Percentiles rank a stretch among this genome's conserved stretches.
phyloP scores from a whole-genome alignment of 2,888 invertebrate genomes.

The Diaprepes abbreviatus region DNA sequence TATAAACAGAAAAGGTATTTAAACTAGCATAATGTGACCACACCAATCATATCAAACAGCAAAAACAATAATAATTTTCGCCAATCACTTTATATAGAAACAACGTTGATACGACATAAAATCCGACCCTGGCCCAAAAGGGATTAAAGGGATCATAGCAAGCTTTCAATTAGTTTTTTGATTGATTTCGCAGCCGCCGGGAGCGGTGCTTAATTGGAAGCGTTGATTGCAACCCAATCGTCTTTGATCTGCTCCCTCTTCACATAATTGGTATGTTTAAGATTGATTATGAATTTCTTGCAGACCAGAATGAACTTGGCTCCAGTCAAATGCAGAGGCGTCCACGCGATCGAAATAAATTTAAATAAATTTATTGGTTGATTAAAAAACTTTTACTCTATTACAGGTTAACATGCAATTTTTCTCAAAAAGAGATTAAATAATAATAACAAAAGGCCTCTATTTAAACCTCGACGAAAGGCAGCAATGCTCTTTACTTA shows the following conservation, averaged over 20 bases:
- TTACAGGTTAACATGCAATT: too few relatives aligned
- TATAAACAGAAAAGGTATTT: too few relatives aligned
- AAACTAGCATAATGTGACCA: too few relatives aligned
- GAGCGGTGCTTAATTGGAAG: constrained; percentile 67
- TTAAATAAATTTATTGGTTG: constrained; percentile 51
- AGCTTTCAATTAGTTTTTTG: constrained; percentile 69
- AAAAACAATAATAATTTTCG: too few relatives aligned
- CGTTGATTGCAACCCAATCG: constrained; percentile 66
- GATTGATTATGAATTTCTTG: constrained; percentile 67
- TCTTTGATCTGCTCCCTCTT: constrained; percentile 63
- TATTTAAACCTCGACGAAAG: too few relatives aligned
- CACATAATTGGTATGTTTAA: constrained; percentile 67
- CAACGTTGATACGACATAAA: background rate
- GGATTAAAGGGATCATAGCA: constrained; percentile 65
- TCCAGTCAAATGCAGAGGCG: constrained; percentile 48
- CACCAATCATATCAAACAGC: too few relatives aligned
- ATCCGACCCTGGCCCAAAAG: constrained; percentile 44
- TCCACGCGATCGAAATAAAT: constrained; percentile 50
- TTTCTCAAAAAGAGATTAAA: too few relatives aligned
- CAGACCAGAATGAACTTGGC: constrained; percentile 56
- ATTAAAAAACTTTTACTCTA: too few relatives aligned
- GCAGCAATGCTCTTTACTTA: too few relatives aligned
- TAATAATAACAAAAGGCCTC: too few relatives aligned
- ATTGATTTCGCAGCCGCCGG: constrained; percentile 67
- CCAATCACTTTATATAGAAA: too few relatives aligned